phyloP scores from a whole-genome alignment of 2,797 vertebrate genomes.

The Sarcoramphus papa region DNA sequence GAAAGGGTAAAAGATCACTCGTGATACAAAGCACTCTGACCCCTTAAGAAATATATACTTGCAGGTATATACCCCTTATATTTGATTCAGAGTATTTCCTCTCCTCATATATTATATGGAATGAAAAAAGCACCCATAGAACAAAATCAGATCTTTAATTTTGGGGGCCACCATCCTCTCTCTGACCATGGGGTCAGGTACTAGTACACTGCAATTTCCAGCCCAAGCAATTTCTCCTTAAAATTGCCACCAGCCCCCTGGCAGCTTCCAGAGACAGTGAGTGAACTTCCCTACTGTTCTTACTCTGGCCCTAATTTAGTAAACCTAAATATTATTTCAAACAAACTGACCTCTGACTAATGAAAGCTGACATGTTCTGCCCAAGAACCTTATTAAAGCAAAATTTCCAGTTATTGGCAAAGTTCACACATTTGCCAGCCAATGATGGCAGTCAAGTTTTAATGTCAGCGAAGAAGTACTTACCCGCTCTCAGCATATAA shows the following conservation, averaged over 20 bases:
- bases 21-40: background rate
- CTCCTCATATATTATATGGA: fast-evolving
- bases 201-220: background rate
- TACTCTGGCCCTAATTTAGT: background rate
- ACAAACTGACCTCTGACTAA: background rate
- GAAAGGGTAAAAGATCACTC: background rate
- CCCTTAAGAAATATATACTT: background rate
- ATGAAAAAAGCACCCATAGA: background rate
- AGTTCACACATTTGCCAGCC: background rate
- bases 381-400: slow-evolving; percentile 35
- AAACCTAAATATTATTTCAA: slow-evolving; percentile 12
- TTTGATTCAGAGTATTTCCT: background rate
- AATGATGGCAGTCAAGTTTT: background rate
- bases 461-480: background rate
- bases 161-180: background rate
- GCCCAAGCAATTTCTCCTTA: background rate
- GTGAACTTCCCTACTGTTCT: background rate
- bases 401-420: background rate
- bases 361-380: slow-evolving; percentile 31
- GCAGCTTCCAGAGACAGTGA: background rate
- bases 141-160: background rate
- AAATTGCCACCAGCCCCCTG: background rate
- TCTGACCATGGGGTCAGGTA: background rate
- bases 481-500: background rate
- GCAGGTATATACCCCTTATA: fast-evolving